phyloP scores from a whole-genome alignment of 2,797 vertebrate species.

The Aldrovandia affinis region DNA sequence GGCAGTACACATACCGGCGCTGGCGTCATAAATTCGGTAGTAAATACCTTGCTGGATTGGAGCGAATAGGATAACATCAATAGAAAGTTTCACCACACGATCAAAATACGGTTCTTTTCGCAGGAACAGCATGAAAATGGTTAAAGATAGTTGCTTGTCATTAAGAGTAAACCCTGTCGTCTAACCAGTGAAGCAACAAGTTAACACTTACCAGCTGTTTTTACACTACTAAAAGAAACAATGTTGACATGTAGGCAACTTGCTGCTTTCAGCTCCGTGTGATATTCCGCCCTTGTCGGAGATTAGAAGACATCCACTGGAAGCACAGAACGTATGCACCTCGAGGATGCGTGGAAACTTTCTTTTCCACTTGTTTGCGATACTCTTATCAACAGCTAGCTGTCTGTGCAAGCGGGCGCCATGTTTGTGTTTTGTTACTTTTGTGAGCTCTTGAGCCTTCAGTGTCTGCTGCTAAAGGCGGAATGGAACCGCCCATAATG shows the following conservation, averaged over 20 bases:
- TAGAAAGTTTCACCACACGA: neutral
- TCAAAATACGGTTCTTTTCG: neutral
- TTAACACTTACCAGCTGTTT: slow-evolving; percentile 78
- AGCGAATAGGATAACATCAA: neutral
- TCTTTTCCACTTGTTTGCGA: slow-evolving; percentile 53
- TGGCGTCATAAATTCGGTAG: neutral
- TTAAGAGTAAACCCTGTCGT: neutral
- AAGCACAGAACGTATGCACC: slow-evolving; percentile 22
- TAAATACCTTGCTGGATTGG: neutral
- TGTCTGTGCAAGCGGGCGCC: slow-evolving; percentile 68
- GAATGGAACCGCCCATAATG: slow-evolving; percentile 71
- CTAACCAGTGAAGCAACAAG: slow-evolving; percentile 27
- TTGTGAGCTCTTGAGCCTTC: slow-evolving; percentile 59
- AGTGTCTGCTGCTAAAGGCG: slow-evolving; percentile 48
- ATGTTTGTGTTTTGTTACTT: slow-evolving; percentile 75
- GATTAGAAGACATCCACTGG: slow-evolving; percentile 30
- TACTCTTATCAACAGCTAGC: slow-evolving; percentile 66
- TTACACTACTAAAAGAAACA: slow-evolving; percentile 56
- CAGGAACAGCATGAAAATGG: neutral
- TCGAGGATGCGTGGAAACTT: slow-evolving; percentile 55
- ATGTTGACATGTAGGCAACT: slow-evolving; percentile 76
- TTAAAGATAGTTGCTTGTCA: neutral
- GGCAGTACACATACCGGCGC: slow-evolving; percentile 1
- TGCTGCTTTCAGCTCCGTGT: slow-evolving; percentile 51
- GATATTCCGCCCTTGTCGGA: slow-evolving; percentile 48